Conservation (phyloP, 2,888 invertebrate species). For the Hypena proboscidalis region DNA sequence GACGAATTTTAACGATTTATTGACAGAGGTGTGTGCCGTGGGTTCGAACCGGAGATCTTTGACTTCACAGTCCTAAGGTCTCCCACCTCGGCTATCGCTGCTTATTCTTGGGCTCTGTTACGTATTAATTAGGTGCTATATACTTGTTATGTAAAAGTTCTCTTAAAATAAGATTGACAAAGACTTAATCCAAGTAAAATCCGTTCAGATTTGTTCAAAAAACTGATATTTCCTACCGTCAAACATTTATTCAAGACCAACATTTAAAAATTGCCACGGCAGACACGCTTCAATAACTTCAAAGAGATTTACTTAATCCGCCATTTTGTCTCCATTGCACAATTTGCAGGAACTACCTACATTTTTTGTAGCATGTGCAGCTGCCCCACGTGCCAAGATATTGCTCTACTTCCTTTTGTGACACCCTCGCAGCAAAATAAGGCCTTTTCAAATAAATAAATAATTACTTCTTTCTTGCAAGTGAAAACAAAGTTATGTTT, state of each 20-base stretch:
- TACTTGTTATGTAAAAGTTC: too few relatives aligned
- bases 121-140: too few relatives aligned
- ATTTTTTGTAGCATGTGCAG: conserved; percentile 41
- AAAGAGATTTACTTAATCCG: conserved; percentile 33
- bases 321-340: conserved; percentile 35
- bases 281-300: conserved; percentile 24
- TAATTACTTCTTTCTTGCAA: conserved; percentile 30
- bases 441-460: conserved; percentile 30
- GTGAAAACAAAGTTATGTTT: conserved; percentile 30
- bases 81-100: too few relatives aligned
- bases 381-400: conserved; percentile 57
- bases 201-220: too few relatives aligned
- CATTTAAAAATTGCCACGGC: conserved; percentile 4
- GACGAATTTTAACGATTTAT: too few relatives aligned
- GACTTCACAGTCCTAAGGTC: too few relatives aligned
- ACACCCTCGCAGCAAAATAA: conserved; percentile 43
- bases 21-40: too few relatives aligned
- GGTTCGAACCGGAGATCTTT: too few relatives aligned
- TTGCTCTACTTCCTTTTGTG: conserved; percentile 58
- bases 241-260: not conserved
- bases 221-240: not conserved
- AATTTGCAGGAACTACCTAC: too few relatives aligned
- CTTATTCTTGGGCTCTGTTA: too few relatives aligned
- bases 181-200: too few relatives aligned
- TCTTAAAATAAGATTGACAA: too few relatives aligned